phyloP scores from a whole-genome alignment of 2,888 invertebrate species.

The Apodemia hepburni region DNA sequence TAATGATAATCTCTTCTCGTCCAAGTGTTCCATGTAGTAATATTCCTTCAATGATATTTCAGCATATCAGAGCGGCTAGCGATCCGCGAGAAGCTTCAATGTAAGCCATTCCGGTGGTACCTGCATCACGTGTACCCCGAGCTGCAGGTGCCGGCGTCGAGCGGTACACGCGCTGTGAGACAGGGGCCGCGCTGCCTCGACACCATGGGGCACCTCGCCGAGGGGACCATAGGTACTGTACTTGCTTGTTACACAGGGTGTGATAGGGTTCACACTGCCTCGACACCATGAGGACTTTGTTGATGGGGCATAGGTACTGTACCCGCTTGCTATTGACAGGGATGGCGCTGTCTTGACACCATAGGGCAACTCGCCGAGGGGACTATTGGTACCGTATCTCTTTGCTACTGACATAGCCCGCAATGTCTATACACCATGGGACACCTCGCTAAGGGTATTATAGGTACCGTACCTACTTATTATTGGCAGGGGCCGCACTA shows the following conservation, averaged over 20 bases:
- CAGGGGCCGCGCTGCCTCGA: conserved; percentile 94
- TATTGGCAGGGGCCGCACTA: no score
- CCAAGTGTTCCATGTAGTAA: no score
- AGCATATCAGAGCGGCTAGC: conserved; percentile 92
- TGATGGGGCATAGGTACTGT: conserved; percentile 88
- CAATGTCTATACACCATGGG: conserved; percentile 73
- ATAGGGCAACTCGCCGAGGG: conserved; percentile 94
- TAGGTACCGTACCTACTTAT: conserved; percentile 73
- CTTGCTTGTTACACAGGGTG: no score
- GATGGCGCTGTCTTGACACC: no score
- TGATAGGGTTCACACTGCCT: no score
- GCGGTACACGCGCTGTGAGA: conserved; percentile 84
- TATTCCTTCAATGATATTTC: conserved; percentile 26
- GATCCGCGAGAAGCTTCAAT: conserved; percentile 89
- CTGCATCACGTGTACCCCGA: conserved; percentile 96
- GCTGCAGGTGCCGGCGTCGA: conserved; percentile 84
- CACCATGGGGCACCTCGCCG: conserved; percentile 94
- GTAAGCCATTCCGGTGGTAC: conserved; percentile 98
- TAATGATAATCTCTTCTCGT: no score
- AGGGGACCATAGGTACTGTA: conserved; percentile 86
- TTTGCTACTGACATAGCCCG: no score
- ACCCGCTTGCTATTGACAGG: no score
- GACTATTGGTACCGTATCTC: conserved; percentile 81
- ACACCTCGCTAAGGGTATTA: conserved; percentile 90
- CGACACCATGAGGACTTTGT: conserved; percentile 88